Base-by-base conservation (phyloP, 2,888 invertebrate genomes). In the Nyleta sp. region DNA sequence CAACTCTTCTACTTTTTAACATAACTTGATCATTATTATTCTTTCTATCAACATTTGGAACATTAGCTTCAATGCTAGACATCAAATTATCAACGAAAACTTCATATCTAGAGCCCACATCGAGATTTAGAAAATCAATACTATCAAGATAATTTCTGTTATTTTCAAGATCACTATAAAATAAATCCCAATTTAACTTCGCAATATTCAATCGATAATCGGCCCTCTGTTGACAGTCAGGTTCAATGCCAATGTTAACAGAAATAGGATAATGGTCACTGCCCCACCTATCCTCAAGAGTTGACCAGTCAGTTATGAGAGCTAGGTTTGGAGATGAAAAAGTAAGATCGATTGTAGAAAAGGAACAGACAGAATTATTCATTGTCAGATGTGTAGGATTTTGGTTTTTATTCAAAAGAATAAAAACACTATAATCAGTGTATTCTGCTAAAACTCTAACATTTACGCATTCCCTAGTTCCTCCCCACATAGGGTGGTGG, bases 251-350 rank as follows among this genome's bases (percentile, higher is more conserved):
- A 8, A 42, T 7, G 1, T 1, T 17, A 8, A 42, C 6, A 8
- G 8, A 11, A 10, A 42, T 42, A 8, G 42, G 42, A 42, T 18
- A 42, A 18, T 78, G 77, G 13, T 72, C 67, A 28, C 72, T 62
- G 1, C 77, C 67, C 33, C 44, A 68, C 0, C 13, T 17, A 11
- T 78, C 72, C 6, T 67, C 62, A 65, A 0, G 18, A 15, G 10
- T 72, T 60, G 0, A 4, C 42, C 17, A 42, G 7, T 18, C n/a
- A 17, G 42, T 8, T 15, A 17, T 6, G 5, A 18, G 7, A 2
- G 42, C 15, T 7, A 42, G 1, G 6, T 15, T 17, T 7, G 42
- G 42, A 15, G 42, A 42, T 7, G 10, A 5, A 18, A 42, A 17
- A 42, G 42, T 35, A 1, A 35, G 11, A 42, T 42, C 18, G 1